These are phyloP conservation scores for Argyrosomus regius DNA, from an alignment of 2,797 vertebrate genomes.

Conservation along the genomic window DNA sequence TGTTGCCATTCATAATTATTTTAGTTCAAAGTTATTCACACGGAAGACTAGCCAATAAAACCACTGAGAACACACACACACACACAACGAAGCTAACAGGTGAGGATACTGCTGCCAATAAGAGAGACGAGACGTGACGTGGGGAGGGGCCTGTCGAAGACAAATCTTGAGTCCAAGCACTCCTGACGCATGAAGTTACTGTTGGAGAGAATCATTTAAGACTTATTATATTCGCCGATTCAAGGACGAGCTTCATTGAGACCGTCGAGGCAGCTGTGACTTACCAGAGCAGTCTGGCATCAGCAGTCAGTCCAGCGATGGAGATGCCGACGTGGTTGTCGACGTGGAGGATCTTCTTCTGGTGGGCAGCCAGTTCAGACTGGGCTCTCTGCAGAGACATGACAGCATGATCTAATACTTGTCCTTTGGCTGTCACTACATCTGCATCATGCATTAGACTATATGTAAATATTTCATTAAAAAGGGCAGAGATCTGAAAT, in stretches of 20 bases:
- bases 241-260: background rate
- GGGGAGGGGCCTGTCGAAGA: conserved; percentile 96
- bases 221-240: background rate
- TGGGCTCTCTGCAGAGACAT: conserved; percentile 91
- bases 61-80: background rate
- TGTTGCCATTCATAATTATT: background rate
- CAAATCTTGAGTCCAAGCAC: conserved; percentile 97
- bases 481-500: background rate
- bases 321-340: conserved; percentile 98
- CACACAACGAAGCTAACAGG: background rate
- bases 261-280: background rate
- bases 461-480: background rate
- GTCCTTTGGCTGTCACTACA: background rate
- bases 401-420: background rate
- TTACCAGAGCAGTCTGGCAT: conserved; percentile 95
- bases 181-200: conserved; percentile 99
- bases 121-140: conserved; percentile 95
- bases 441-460: background rate
- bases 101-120: conserved; percentile 99
- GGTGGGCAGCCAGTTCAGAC: conserved; percentile 97
- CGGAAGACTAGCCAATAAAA: background rate
- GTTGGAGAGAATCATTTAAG: conserved; percentile 8
- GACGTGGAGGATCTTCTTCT: conserved; percentile 98
- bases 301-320: conserved; percentile 97
- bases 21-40: background rate